phyloP scores from a whole-genome alignment of 2,113 vertebrate genomes.

The Rhynchopsitta pachyrhyncha region DNA sequence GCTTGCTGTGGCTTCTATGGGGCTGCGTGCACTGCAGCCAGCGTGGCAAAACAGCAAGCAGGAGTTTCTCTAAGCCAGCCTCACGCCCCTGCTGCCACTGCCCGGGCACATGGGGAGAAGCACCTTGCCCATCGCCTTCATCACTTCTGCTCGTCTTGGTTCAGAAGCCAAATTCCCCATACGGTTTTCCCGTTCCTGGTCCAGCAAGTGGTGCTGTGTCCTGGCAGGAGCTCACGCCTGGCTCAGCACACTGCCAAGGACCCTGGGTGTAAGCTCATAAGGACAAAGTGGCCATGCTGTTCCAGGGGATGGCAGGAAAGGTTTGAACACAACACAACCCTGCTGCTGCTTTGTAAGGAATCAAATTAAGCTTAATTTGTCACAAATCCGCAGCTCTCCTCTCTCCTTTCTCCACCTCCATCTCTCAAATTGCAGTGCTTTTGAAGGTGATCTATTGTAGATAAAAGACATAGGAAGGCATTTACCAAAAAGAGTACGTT shows the following conservation, averaged over 20 bases:
- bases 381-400: neutral
- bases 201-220: rapidly evolving
- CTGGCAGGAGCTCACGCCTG: neutral
- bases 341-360: neutral
- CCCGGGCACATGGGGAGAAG: neutral
- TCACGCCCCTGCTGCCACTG: neutral
- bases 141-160: neutral
- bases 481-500: neutral
- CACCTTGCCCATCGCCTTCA: neutral
- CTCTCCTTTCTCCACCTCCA: neutral
- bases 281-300: neutral
- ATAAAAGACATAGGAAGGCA: neutral
- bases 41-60: rapidly evolving
- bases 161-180: neutral
- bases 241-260: neutral
- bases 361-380: neutral
- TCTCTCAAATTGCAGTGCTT: neutral
- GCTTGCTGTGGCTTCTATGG: neutral
- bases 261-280: rapidly evolving
- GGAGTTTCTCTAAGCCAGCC: neutral
- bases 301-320: neutral
- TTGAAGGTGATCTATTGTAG: neutral
- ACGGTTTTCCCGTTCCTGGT: rapidly evolving
- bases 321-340: neutral
- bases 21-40: neutral